Evolutionary conservation across 2,888 invertebrate species (phyloP), one percentile per base, ranked within the genome.

Genomic region (Aleiodes leptofemur): DNA sequence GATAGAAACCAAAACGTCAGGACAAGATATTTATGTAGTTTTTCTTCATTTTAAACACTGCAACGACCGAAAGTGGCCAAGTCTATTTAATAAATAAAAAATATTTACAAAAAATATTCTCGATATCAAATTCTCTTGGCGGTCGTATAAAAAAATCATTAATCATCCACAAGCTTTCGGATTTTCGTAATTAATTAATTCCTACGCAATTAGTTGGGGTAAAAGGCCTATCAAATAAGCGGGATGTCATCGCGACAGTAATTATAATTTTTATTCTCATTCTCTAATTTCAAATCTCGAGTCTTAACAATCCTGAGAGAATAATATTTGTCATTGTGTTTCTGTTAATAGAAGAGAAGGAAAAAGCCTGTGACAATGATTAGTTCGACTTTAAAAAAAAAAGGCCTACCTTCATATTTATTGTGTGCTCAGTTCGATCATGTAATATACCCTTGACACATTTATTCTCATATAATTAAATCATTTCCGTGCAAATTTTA

Each of bases 371-470:
- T 43, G 34, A 5, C 16, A 55, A 56, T 56, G 53, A 55, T 53
- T 61, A 11, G 31, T 38, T 50, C 9, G 11, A 70, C 43, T 53
- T 23, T 1, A 69, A 69, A 57, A 64, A 38, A 73, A 53, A 57
- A 23, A 38, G 53, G 13, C 43, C 55, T 31, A 73, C 23, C 69
- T 51, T 69, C 53, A 16, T 14, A 14, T 66, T 70, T 53, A 51
- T 74, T 64, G 64, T 69, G 73, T 74, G 72, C 72, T 75, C 73
- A 64, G 34, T 59, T 77, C 57, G 56, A 74, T 77, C 79, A 79
- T 77, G 79, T 76, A 77, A 80, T 73, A 69, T 70, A 81, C 77
- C 80, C 80, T 81, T 81, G 80, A 79, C 80, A 81, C 66, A 31
- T 6, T 78, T 79, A 51, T 61, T 69, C 53, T 53, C 61, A 55